phyloP scores from a whole-genome alignment of 1,140 invertebrate species.

The Megalonaias nervosa region DNA sequence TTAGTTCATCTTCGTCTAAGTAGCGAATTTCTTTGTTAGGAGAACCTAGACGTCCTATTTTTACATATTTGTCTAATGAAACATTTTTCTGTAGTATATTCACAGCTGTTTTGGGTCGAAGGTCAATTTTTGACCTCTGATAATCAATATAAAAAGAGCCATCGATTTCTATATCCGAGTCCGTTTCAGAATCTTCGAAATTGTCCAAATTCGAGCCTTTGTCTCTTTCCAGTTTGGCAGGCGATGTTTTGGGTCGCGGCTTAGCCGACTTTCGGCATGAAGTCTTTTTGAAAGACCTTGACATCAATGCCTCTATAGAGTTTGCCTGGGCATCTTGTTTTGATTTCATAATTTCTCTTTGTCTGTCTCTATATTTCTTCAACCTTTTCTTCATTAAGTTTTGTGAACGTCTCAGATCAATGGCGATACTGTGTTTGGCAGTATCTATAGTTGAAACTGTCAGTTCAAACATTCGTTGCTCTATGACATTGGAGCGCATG shows the following conservation, averaged over 20 bases:
- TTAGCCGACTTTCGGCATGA: background rate
- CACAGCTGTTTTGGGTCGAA: conserved; percentile 32
- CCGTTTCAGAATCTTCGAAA: conserved; percentile 13
- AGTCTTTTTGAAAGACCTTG: too few relatives aligned
- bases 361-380: conserved; percentile 28
- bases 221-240: background rate
- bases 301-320: too few relatives aligned
- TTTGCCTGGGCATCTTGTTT: too few relatives aligned
- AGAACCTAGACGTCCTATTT: conserved; percentile 20
- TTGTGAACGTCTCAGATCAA: conserved; percentile 26
- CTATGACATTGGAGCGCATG: conserved; percentile 25
- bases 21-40: conserved; percentile 14
- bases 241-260: conserved; percentile 14
- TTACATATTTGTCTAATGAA: conserved; percentile 5
- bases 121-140: conserved; percentile 28
- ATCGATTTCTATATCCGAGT: conserved; percentile 24
- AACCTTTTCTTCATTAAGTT: conserved; percentile 36
- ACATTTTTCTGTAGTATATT: conserved; percentile 18
- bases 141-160: conserved; percentile 31
- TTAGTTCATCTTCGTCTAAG: conserved; percentile 35
- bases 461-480: conserved; percentile 34
- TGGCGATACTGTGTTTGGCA: conserved; percentile 19
- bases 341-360: conserved; percentile 20
- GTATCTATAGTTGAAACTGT: conserved; percentile 21
- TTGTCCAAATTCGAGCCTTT: background rate